Conservation (phyloP, 2,113 vertebrate species). For the Ia io region DNA sequence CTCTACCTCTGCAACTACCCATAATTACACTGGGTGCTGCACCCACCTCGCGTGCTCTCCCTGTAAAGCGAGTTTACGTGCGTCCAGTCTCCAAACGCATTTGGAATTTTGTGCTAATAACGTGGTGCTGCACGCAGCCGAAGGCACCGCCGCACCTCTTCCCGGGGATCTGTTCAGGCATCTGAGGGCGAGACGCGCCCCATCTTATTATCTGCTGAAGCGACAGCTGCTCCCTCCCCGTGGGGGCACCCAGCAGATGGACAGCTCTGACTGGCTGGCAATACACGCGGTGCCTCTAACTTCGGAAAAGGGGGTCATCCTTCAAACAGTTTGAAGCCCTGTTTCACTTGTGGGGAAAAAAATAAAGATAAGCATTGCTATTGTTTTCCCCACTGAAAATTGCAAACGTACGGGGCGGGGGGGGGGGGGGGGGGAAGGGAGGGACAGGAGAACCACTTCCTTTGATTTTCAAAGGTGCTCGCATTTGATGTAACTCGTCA, state of each 20-base stretch:
- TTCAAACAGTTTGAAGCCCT: conserved; percentile 36
- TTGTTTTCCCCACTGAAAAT: background rate
- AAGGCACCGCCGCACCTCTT: background rate
- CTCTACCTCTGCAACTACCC: too few species aligned
- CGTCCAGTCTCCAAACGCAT: conserved; percentile 41
- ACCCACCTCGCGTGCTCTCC: background rate
- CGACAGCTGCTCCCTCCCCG: conserved; percentile 48
- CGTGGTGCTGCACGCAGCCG: background rate
- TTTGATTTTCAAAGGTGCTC: background rate
- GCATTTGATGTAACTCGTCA: background rate
- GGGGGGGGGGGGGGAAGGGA: rapidly evolving
- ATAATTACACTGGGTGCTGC: background rate
- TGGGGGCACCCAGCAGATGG: conserved; percentile 64
- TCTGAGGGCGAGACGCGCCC: conserved; percentile 47
- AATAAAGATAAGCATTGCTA: background rate
- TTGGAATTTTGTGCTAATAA: conserved; percentile 63
- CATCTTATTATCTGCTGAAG: conserved; percentile 55
- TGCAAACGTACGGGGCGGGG: background rate
- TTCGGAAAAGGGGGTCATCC: conserved; percentile 50
- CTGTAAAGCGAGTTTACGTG: conserved; percentile 39
- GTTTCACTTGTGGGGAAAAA: background rate
- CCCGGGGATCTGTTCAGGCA: conserved; percentile 56
- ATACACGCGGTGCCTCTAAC: conserved; percentile 41
- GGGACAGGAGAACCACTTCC: background rate
- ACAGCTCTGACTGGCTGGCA: conserved; percentile 50